phyloP scores from a whole-genome alignment of 2,888 invertebrate species.

The Anticlea derivata region DNA sequence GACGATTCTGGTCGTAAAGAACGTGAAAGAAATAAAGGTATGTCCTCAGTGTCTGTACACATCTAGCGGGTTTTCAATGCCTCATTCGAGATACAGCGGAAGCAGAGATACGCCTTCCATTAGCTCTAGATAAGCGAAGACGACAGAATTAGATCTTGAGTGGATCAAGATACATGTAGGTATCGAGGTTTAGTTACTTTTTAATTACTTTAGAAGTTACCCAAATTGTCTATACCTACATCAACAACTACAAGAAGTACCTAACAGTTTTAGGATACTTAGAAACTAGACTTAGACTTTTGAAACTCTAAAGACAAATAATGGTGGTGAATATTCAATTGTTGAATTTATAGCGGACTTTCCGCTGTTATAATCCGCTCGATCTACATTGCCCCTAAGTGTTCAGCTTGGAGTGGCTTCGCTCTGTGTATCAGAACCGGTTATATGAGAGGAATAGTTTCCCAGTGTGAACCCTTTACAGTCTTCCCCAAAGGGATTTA shows the following conservation, averaged over 20 bases:
- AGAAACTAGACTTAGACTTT: too few species aligned
- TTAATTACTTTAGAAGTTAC: too few species aligned
- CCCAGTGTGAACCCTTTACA: constrained; percentile 54
- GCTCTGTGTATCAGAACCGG: constrained; percentile 64
- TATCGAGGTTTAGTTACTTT: too few species aligned
- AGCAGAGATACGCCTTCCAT: too few species aligned
- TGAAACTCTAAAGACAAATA: neutral
- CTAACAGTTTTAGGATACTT: too few species aligned
- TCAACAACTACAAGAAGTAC: too few species aligned
- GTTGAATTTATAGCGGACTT: constrained; percentile 4
- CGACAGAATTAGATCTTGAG: constrained; percentile 1
- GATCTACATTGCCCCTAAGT: constrained; percentile 42
- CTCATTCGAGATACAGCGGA: constrained; percentile 7
- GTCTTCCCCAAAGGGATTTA: constrained; percentile 19
- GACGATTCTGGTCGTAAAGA: constrained; percentile 36
- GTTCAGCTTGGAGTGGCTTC: constrained; percentile 53
- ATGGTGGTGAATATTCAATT: neutral
- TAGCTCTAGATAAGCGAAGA: constrained; percentile 7
- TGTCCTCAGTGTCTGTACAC: constrained; percentile 41
- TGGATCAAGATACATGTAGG: neutral
- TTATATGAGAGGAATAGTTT: constrained; percentile 66
- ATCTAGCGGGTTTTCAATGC: constrained; percentile 6
- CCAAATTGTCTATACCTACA: too few species aligned
- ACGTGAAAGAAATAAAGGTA: constrained; percentile 50
- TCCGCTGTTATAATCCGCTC: constrained; percentile 18